Evolutionary conservation across 2,888 invertebrate genomes (phyloP).

Genomic region (Drosophila setosimentum): DNA sequence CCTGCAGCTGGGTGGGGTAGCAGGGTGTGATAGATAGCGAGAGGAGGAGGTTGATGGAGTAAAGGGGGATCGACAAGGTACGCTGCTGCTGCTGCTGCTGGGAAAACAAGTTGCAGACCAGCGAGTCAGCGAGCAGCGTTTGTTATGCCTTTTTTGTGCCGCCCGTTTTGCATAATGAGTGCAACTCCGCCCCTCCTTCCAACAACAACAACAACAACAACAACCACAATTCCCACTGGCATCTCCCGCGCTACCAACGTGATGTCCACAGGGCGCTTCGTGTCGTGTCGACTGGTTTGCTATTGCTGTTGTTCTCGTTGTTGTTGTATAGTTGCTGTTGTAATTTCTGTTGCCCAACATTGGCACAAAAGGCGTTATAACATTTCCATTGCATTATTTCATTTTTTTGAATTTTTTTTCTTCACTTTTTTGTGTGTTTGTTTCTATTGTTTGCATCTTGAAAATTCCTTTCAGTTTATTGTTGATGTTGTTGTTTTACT

Average conservation of each 20-base stretch:
- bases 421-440: neutral
- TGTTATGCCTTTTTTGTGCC: slow-evolving; percentile 45
- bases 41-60: neutral
- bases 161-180: slow-evolving; percentile 72
- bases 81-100: slow-evolving; percentile 25
- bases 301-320: slow-evolving; percentile 38
- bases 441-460: slow-evolving; percentile 14
- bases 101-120: slow-evolving; percentile 52
- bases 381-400: slow-evolving; percentile 52
- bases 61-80: neutral
- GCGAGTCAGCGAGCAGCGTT: slow-evolving; percentile 16
- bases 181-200: slow-evolving; percentile 55
- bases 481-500: neutral
- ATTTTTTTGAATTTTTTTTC: slow-evolving; percentile 5
- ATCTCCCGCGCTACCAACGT: slow-evolving; percentile 59
- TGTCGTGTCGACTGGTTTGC: slow-evolving; percentile 48
- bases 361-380: slow-evolving; percentile 69
- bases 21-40: neutral
- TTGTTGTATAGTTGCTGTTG: slow-evolving; percentile 39
- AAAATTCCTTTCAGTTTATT: slow-evolving; percentile 16
- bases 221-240: slow-evolving; percentile 48
- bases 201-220: slow-evolving; percentile 4
- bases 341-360: slow-evolving; percentile 72
- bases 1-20: neutral
- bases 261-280: slow-evolving; percentile 71